These are phyloP conservation scores for Butastur rufipennis DNA, from an alignment of 2,113 vertebrate genomes.

Conservation along the genomic window DNA sequence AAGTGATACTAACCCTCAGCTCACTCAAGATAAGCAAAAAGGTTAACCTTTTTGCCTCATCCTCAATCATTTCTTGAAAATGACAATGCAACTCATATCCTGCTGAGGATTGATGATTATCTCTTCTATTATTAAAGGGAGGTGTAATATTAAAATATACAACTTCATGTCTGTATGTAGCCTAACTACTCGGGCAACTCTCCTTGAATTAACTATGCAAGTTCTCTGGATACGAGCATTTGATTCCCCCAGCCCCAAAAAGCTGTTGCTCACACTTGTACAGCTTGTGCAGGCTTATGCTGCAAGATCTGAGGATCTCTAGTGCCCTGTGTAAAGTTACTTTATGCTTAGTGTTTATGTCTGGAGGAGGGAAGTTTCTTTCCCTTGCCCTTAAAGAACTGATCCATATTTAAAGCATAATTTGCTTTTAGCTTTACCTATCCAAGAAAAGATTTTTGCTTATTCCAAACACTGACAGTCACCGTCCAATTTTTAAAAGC, in stretches of 20 bases:
- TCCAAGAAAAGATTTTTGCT: not conserved
- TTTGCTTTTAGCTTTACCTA: not conserved
- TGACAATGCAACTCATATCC: not conserved
- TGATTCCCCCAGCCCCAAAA: not conserved
- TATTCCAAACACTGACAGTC: not conserved
- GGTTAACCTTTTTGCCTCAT: not conserved
- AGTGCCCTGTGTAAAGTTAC: not conserved
- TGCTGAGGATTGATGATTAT: not conserved
- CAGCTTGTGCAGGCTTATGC: not conserved
- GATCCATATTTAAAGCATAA: not conserved
- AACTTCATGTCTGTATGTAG: not conserved
- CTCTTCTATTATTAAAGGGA: not conserved
- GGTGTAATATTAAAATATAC: not conserved
- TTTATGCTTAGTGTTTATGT: not conserved
- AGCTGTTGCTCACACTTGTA: not conserved
- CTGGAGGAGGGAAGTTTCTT: not conserved
- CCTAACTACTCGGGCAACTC: not conserved
- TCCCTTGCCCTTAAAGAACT: not conserved
- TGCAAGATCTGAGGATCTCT: accelerated
- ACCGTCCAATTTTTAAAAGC: not conserved
- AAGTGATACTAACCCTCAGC: not conserved
- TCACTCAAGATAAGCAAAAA: not conserved
- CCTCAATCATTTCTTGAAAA: not conserved
- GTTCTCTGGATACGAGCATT: not conserved
- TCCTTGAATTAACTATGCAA: not conserved